phyloP scores from a whole-genome alignment of 2,113 vertebrate species.

The Cryptomyrus ogoouensis region DNA sequence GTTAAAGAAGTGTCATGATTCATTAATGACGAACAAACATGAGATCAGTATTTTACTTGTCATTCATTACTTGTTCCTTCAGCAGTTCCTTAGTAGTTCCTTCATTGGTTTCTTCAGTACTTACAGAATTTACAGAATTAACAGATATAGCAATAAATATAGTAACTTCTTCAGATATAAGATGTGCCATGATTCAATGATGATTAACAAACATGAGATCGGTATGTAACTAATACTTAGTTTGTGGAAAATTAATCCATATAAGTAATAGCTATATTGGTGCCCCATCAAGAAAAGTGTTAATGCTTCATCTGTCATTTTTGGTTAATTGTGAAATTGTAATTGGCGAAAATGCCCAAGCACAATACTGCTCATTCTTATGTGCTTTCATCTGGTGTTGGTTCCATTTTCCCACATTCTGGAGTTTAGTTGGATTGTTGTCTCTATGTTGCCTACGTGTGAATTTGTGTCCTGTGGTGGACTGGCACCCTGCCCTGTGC shows the following conservation, averaged over 20 bases:
- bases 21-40: not conserved
- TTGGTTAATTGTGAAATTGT: not conserved
- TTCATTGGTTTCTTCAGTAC: not conserved
- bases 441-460: not conserved
- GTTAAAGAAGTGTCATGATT: not conserved
- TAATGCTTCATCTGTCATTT: not conserved
- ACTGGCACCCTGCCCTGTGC: not conserved
- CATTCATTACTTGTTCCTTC: not conserved
- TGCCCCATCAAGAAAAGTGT: not conserved
- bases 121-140: not conserved
- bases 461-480: not conserved
- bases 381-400: not conserved
- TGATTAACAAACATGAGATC: not conserved
- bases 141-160: not conserved
- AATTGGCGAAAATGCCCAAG: not conserved
- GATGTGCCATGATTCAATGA: not conserved
- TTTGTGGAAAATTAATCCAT: not conserved
- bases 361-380: not conserved
- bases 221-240: not conserved
- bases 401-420: not conserved
- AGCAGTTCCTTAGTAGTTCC: not conserved
- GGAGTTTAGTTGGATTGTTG: not conserved
- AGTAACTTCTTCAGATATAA: not conserved
- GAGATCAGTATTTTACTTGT: not conserved
- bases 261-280: not conserved